Percentiles rank a stretch among this genome's conserved stretches.
Evolutionary conservation across 2,888 invertebrate genomes (phyloP).

Genomic region (Julus scandinavius): DNA sequence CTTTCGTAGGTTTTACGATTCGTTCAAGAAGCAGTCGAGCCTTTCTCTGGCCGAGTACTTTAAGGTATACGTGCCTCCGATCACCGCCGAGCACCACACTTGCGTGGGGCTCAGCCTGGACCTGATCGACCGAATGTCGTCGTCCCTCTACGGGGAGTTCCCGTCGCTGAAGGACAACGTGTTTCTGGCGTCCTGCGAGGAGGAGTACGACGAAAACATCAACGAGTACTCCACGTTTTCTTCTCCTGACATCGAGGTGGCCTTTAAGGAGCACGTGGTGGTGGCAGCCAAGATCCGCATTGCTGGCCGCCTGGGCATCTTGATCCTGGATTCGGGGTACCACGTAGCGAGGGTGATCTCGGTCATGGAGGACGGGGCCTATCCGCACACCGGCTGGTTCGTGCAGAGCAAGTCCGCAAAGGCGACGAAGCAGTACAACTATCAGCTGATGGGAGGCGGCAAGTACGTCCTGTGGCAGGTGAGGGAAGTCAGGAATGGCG

Average conservation of each 20-base stretch:
- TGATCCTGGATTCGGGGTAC: slow-evolving; percentile 91
- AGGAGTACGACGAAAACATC: slow-evolving; percentile 67
- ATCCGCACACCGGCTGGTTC: slow-evolving; percentile 81
- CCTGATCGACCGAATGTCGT: slow-evolving; percentile 72
- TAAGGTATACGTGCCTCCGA: slow-evolving; percentile 80
- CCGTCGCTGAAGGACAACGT: slow-evolving; percentile 76
- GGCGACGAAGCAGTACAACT: slow-evolving; percentile 85
- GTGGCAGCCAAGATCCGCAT: slow-evolving; percentile 74
- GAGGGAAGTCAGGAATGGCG: slow-evolving; percentile 72
- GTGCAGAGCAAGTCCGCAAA: slow-evolving; percentile 77
- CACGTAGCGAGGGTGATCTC: slow-evolving; percentile 87
- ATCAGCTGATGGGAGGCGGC: slow-evolving; percentile 74
- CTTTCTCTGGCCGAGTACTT: slow-evolving; percentile 77
- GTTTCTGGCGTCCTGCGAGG: slow-evolving; percentile 87
- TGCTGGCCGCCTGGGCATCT: slow-evolving; percentile 78
- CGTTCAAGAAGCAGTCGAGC: slow-evolving; percentile 73
- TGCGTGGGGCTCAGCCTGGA: slow-evolving; percentile 90
- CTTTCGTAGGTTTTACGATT: slow-evolving; percentile 71
- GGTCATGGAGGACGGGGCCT: slow-evolving; percentile 84
- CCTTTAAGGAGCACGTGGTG: slow-evolving; percentile 86
- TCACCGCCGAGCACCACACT: slow-evolving; percentile 82
- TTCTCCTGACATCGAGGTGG: slow-evolving; percentile 68
- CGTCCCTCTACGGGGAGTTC: slow-evolving; percentile 73
- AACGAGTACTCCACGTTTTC: slow-evolving; percentile 58
- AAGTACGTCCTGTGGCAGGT: slow-evolving; percentile 88